Conservation (phyloP, 2,888 invertebrate species). For the Hypsopygia costalis region DNA sequence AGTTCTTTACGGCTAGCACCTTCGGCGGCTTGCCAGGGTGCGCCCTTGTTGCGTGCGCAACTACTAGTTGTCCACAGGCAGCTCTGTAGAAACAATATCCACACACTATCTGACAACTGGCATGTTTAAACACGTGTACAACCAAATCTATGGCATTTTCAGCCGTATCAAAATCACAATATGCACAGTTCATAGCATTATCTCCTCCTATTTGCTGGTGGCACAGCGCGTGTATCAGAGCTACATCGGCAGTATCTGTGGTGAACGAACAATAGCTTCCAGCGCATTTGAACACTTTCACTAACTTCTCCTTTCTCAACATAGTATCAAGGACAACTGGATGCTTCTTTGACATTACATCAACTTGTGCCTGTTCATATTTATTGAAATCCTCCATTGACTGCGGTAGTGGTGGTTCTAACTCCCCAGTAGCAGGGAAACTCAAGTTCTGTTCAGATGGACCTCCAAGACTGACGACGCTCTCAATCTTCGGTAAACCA, state of each 20-base stretch:
- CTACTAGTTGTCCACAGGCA: constrained; percentile 79
- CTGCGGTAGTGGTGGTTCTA: constrained; percentile 16
- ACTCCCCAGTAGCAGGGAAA: constrained; percentile 24
- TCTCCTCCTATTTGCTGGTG: constrained; percentile 52
- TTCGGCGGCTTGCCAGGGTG: constrained; percentile 34
- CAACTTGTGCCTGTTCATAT: constrained; percentile 57
- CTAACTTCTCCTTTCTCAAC: constrained; percentile 64
- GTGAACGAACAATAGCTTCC: constrained; percentile 65
- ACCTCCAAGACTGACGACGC: constrained; percentile 73
- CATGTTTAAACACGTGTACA: constrained; percentile 83
- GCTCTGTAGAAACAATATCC: constrained; percentile 85
- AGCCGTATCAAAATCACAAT: constrained; percentile 71
- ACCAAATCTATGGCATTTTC: constrained; percentile 61
- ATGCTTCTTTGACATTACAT: constrained; percentile 57
- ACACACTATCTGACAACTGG: constrained; percentile 82
- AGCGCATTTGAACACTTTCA: constrained; percentile 66
- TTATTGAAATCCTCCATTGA: constrained; percentile 26
- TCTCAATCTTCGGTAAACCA: constrained; percentile 67
- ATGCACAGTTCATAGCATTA: constrained; percentile 78
- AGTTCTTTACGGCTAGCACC: constrained; percentile 34
- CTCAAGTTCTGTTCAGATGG: constrained; percentile 20
- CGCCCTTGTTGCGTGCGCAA: constrained; percentile 73
- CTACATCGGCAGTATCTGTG: constrained; percentile 52
- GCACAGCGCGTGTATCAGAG: constrained; percentile 56
- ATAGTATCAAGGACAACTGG: constrained; percentile 65